A percentile compares a stretch with the other conserved stretches of the same genome.
Evolutionary conservation across 2,888 invertebrate genomes (phyloP).

Genomic region (Petrophora chlorosata): DNA sequence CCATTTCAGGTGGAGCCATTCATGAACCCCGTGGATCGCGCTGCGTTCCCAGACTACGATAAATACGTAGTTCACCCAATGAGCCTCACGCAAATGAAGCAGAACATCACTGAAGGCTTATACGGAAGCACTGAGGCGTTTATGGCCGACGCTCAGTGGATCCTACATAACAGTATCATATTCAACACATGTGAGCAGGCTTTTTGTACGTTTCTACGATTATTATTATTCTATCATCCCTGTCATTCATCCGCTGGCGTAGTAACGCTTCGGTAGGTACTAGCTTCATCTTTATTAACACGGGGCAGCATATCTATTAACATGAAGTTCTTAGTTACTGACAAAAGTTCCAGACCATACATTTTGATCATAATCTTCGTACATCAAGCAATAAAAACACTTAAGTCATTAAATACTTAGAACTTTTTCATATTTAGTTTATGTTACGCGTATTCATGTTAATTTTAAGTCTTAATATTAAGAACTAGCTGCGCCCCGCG

Average conservation of each 20-base stretch:
- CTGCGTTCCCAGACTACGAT: constrained; percentile 89
- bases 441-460: too few species aligned
- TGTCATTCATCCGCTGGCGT: constrained; percentile 16
- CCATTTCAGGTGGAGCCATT: constrained; percentile 89
- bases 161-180: constrained; percentile 95
- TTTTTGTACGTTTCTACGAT: constrained; percentile 41
- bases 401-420: too few species aligned
- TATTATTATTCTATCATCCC: constrained; percentile 33
- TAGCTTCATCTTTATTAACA: not conserved
- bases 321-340: too few species aligned
- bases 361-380: too few species aligned
- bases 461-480: too few species aligned
- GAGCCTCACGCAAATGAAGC: constrained; percentile 89
- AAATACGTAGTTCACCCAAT: constrained; percentile 95
- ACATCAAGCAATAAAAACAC: too few species aligned
- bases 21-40: constrained; percentile 88
- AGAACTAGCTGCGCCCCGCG: too few species aligned
- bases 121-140: constrained; percentile 96
- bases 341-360: too few species aligned
- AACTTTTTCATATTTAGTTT: too few species aligned
- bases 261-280: constrained; percentile 14
- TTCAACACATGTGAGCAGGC: constrained; percentile 92
- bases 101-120: constrained; percentile 88
- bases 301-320: too few species aligned
- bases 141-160: constrained; percentile 95